Conservation (phyloP, 2,113 vertebrate genomes). For the Sarotherodon lohbergeri region DNA sequence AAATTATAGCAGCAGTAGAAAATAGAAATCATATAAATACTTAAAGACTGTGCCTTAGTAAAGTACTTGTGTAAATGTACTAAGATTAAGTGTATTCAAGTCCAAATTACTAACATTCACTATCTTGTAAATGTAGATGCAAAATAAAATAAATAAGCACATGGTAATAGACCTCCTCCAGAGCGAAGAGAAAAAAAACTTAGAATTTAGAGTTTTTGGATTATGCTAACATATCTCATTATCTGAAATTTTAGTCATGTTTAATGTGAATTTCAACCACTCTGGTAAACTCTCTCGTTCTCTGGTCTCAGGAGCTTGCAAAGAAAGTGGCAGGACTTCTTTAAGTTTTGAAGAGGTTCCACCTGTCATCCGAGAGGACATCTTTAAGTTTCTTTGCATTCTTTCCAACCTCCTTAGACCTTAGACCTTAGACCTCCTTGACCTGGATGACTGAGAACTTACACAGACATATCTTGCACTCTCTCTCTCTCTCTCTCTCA, state of each 20-base stretch:
- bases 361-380: rapidly evolving
- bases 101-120: rapidly evolving
- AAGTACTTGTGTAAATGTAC: neutral
- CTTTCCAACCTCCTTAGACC: neutral
- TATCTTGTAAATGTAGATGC: neutral
- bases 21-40: neutral
- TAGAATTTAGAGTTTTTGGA: neutral
- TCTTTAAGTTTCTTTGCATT: neutral
- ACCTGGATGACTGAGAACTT: neutral
- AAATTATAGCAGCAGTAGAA: neutral
- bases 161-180: neutral
- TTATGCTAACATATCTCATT: neutral
- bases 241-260: rapidly evolving
- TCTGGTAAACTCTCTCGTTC: neutral
- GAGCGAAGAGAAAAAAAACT: neutral
- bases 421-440: neutral
- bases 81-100: rapidly evolving
- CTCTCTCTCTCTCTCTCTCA: too few relatives aligned
- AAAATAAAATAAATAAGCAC: neutral
- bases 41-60: neutral
- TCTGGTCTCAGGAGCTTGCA: neutral
- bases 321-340: neutral
- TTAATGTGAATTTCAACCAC: neutral
- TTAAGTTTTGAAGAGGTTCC: rapidly evolving
- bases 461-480: neutral